Percentiles rank a stretch among this genome's conserved stretches.
Conservation (phyloP, 2,113 vertebrate genomes). For the Apteryx owenii region DNA sequence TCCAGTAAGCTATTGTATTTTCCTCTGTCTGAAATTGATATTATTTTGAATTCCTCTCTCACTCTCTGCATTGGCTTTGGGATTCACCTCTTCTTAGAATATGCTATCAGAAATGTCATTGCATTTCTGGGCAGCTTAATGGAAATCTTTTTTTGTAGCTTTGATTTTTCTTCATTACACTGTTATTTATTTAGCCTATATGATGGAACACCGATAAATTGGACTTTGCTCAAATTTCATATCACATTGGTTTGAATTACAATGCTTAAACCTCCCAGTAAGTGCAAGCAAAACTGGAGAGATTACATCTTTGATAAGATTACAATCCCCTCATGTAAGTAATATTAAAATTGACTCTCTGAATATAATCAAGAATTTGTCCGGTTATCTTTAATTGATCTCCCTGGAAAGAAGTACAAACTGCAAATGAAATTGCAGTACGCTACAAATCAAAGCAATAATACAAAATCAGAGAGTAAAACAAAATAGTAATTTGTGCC, state of each 20-base stretch:
- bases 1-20: not conserved
- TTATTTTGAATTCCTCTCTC: slow-evolving; percentile 3
- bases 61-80: not conserved
- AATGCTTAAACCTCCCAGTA: slow-evolving; percentile 30
- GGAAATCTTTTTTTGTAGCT: not conserved
- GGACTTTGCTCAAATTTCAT: slow-evolving; percentile 30
- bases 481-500: not conserved
- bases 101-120: not conserved
- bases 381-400: slow-evolving; percentile 76
- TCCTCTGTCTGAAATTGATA: not conserved
- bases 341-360: slow-evolving; percentile 73
- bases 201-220: slow-evolving; percentile 37
- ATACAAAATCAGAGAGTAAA: slow-evolving; percentile 32
- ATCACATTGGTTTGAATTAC: slow-evolving; percentile 57
- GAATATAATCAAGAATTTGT: slow-evolving; percentile 71
- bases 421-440: slow-evolving; percentile 42
- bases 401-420: slow-evolving; percentile 53
- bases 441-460: slow-evolving; percentile 46
- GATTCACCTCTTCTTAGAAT: slow-evolving; percentile 18
- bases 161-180: slow-evolving; percentile 47
- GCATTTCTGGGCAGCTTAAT: not conserved
- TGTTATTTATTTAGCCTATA: slow-evolving; percentile 64
- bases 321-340: slow-evolving; percentile 37
- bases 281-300: slow-evolving; percentile 57
- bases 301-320: slow-evolving; percentile 68